These are phyloP conservation scores for Seriola quinqueradiata DNA, from an alignment of 2,113 vertebrate species.

Conservation along the genomic window DNA sequence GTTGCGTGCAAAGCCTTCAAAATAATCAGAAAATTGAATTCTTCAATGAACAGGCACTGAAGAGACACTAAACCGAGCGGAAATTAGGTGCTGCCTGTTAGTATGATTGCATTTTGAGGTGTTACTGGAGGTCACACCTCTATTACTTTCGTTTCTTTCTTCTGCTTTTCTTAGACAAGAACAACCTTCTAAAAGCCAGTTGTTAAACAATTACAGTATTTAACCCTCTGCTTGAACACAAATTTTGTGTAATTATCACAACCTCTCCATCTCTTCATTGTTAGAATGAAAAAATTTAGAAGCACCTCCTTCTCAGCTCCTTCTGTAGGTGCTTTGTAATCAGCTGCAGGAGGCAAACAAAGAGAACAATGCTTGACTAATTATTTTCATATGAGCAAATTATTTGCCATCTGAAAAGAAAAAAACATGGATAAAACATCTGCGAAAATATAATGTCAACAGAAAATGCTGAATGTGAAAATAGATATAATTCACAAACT, in stretches of 20 bases:
- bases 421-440: neutral
- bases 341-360: slow-evolving; percentile 13
- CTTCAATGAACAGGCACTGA: neutral
- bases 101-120: neutral
- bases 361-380: neutral
- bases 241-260: slow-evolving; percentile 7
- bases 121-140: neutral
- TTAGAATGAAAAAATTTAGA: slow-evolving; percentile 4
- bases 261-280: neutral
- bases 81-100: neutral
- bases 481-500: slow-evolving; percentile 6
- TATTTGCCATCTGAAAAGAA: slow-evolving; percentile 7
- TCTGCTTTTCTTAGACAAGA: neutral
- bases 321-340: slow-evolving; percentile 2
- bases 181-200: neutral
- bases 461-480: slow-evolving; percentile 16
- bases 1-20: neutral
- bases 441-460: slow-evolving; percentile 12
- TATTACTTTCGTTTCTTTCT: neutral
- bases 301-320: neutral
- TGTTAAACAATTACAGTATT: neutral
- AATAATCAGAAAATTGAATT: slow-evolving; percentile 35
- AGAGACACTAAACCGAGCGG: neutral
- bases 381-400: slow-evolving; percentile 7
- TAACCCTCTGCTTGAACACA: neutral